Conservation (phyloP, 2,888 invertebrate species). For the Steinernema carpocapsae region DNA sequence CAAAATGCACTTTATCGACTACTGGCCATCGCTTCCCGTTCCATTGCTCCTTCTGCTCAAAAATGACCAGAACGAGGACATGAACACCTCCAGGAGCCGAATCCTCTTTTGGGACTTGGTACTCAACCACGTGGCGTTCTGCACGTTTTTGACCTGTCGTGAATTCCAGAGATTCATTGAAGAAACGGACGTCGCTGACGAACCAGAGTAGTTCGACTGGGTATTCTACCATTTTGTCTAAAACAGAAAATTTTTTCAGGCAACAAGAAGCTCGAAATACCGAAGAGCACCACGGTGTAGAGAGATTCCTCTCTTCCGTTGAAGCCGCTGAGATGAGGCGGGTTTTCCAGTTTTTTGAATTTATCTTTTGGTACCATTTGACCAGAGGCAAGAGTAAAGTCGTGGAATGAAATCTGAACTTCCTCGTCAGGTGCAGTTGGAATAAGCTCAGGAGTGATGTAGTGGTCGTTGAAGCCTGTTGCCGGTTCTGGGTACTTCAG, state of each 20-base stretch:
- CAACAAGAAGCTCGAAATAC: background rate
- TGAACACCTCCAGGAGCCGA: background rate
- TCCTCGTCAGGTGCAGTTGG: background rate
- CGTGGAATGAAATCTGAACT: background rate
- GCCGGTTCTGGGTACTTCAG: slow-evolving; percentile 1
- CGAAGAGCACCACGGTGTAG: slow-evolving; percentile 1
- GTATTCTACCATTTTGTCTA: background rate
- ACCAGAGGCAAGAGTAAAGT: background rate
- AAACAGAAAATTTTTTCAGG: background rate
- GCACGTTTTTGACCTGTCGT: background rate
- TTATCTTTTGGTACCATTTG: background rate
- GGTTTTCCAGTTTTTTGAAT: background rate
- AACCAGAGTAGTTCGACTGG: background rate
- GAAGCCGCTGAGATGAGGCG: background rate
- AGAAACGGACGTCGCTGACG: background rate
- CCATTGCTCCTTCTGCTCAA: background rate
- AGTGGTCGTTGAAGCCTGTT: slow-evolving; percentile 10
- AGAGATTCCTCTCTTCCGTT: background rate
- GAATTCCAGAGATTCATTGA: background rate
- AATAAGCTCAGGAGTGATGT: background rate
- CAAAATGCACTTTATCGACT: background rate
- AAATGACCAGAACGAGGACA: background rate
- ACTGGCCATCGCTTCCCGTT: background rate
- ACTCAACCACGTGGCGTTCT: background rate
- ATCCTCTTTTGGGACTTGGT: background rate